phyloP scores from a whole-genome alignment of 2,888 invertebrate species.

The Dorcus hopei region DNA sequence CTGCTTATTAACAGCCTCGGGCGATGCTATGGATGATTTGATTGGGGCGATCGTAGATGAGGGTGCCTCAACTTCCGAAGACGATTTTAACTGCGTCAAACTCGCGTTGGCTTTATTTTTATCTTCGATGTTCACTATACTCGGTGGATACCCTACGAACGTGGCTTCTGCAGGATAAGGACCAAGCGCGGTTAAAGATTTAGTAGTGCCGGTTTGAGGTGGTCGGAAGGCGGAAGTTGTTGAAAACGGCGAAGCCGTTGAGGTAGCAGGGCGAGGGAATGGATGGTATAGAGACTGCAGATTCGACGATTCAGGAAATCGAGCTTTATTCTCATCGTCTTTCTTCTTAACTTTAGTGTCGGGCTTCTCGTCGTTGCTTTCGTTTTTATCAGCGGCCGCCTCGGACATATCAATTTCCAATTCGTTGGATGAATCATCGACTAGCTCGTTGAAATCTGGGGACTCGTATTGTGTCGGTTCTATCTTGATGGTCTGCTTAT shows the following conservation, averaged over 20 bases:
- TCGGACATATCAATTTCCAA: constrained; percentile 78
- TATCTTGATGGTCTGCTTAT: constrained; percentile 35
- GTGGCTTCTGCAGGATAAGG: constrained; percentile 69
- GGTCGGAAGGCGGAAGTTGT: constrained; percentile 79
- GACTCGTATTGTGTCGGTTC: constrained; percentile 60
- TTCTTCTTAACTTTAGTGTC: constrained; percentile 52
- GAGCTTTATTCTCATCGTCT: constrained; percentile 52
- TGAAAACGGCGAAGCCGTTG: constrained; percentile 63
- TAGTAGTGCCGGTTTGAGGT: constrained; percentile 45
- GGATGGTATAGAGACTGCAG: constrained; percentile 22
- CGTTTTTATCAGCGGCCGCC: constrained; percentile 63
- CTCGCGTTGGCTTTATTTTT: constrained; percentile 47
- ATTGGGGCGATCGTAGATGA: constrained; percentile 15
- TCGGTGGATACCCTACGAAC: constrained; percentile 68
- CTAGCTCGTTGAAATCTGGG: constrained; percentile 72
- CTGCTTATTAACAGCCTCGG: constrained; percentile 64
- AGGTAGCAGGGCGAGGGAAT: constrained; percentile 41
- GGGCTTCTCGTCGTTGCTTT: constrained; percentile 55
- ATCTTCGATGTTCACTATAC: constrained; percentile 44
- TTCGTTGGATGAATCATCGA: constrained; percentile 75
- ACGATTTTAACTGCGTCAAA: constrained; percentile 49
- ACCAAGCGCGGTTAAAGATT: constrained; percentile 52
- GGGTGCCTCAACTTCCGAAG: constrained; percentile 6
- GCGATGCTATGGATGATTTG: constrained; percentile 41
- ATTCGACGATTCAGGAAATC: constrained; percentile 31